Evolutionary conservation across 2,888 invertebrate species (phyloP).

Genomic region (Eubasilissa splendida): DNA sequence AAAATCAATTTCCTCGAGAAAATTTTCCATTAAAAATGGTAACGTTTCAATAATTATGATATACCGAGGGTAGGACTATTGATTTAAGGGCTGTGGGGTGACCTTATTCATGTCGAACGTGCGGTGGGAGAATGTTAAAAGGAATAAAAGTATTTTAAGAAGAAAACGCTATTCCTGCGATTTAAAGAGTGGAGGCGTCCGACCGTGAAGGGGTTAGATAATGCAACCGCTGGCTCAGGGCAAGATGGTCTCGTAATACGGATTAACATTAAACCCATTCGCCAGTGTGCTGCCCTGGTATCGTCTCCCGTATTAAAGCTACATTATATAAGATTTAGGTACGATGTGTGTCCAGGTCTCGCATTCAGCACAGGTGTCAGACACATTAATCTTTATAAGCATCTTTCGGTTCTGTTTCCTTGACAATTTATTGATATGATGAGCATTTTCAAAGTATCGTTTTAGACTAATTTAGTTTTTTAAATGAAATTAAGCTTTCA

Average conservation of each 20-base stretch:
- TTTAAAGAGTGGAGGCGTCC: constrained; percentile 29
- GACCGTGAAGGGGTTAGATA: constrained; percentile 14
- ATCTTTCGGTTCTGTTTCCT: too few species aligned
- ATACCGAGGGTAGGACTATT: too few species aligned
- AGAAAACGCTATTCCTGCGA: constrained; percentile 17
- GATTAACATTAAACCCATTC: constrained; percentile 24
- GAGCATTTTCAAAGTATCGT: too few species aligned
- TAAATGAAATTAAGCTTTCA: too few species aligned
- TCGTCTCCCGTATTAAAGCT: too few species aligned
- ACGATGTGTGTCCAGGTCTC: too few species aligned
- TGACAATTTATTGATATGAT: too few species aligned
- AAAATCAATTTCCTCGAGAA: background rate
- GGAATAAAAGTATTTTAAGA: constrained; percentile 19
- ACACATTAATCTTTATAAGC: too few species aligned
- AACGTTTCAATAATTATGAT: too few species aligned
- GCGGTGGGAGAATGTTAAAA: constrained; percentile 4
- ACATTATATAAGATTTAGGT: too few species aligned
- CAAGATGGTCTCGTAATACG: background rate
- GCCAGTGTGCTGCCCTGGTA: background rate
- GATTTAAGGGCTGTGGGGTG: background rate
- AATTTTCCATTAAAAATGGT: background rate
- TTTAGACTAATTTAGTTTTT: too few species aligned
- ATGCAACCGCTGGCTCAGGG: constrained; percentile 27
- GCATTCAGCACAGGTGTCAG: too few species aligned
- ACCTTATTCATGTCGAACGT: background rate